Percentiles rank a stretch among this genome's conserved stretches.
Evolutionary conservation across 2,888 invertebrate species (phyloP).

Genomic region (Monopis laevigella): DNA sequence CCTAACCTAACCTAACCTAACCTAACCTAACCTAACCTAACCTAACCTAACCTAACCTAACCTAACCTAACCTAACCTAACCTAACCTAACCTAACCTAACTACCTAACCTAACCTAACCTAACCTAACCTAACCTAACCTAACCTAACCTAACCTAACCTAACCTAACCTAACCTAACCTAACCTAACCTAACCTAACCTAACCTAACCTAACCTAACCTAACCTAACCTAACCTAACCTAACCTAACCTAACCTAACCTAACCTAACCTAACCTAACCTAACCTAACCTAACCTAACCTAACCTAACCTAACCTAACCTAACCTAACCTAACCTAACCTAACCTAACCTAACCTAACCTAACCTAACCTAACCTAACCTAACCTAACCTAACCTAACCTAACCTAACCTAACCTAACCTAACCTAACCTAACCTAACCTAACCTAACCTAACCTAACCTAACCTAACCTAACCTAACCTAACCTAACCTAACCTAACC

Average conservation of each 20-base stretch:
- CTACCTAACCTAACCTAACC: conserved; percentile 17
- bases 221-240: conserved; percentile 12
- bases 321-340: conserved; percentile 15
- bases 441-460: conserved; percentile 14
- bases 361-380: conserved; percentile 10
- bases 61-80: conserved; percentile 14
- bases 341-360: conserved; percentile 15
- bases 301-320: conserved; percentile 16
- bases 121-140: conserved; percentile 17
- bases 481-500: conserved; percentile 15
- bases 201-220: conserved; percentile 12
- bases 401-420: conserved; percentile 15
- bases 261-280: conserved; percentile 16
- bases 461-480: conserved; percentile 12
- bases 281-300: conserved; percentile 16
- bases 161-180: conserved; percentile 13
- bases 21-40: conserved; percentile 15
- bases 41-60: conserved; percentile 13
- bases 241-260: conserved; percentile 9
- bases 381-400: conserved; percentile 11
- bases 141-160: conserved; percentile 17
- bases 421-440: conserved; percentile 15
- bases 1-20: conserved; percentile 19
- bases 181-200: conserved; percentile 9
- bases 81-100: conserved; percentile 14